phyloP scores from a whole-genome alignment of 2,113 vertebrate genomes.

The Rostratula benghalensis region DNA sequence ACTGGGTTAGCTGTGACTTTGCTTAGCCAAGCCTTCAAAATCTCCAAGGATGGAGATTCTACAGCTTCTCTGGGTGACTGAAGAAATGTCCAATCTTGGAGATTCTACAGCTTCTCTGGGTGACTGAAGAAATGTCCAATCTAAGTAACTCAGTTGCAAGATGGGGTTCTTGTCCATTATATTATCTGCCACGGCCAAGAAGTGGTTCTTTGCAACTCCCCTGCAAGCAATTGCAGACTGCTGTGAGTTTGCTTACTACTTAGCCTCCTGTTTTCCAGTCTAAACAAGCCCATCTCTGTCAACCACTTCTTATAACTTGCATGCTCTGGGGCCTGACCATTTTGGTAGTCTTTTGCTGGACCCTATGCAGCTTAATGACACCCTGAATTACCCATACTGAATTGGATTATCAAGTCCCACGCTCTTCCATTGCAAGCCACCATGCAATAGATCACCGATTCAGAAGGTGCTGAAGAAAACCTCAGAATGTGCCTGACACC shows the following conservation, averaged over 20 bases:
- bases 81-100: neutral
- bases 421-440: neutral
- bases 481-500: neutral
- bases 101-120: neutral
- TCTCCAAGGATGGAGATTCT: neutral
- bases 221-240: neutral
- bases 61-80: neutral
- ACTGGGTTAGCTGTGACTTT: neutral
- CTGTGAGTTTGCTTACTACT: neutral
- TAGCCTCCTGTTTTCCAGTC: neutral
- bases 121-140: neutral
- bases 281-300: neutral
- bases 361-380: neutral
- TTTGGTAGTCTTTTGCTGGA: neutral
- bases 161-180: neutral
- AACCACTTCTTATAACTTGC: neutral
- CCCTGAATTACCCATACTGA: neutral
- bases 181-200: neutral
- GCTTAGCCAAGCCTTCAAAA: neutral
- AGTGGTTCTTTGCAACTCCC: neutral
- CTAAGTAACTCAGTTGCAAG: neutral
- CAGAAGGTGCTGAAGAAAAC: neutral
- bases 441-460: neutral
- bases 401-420: neutral
- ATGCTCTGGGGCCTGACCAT: neutral